Evolutionary conservation across 2,113 vertebrate genomes (phyloP), one percentile per base, ranked within the genome.

Genomic region (Gymnogyps californianus): DNA sequence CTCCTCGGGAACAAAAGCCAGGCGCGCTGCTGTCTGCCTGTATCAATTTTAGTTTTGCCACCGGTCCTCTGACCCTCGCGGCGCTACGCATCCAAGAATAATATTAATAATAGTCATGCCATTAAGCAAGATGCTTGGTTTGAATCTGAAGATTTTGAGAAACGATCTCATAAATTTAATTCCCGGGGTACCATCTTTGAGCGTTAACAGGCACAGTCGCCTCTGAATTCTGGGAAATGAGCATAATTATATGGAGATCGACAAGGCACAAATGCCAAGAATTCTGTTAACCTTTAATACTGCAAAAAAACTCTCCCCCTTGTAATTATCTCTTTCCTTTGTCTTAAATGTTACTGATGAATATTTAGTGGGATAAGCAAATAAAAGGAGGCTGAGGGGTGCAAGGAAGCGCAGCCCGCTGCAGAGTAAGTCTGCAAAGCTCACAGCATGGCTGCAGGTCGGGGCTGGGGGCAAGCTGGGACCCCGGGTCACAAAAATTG

Each of bases 211-310:
- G 95, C 97, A 95, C 92, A 95, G 98, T 97, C 91, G 97, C 97
- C 95, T 98, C 97, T 97, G 98, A 98, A 98, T 98, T 98, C 98
- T 98, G 98, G 98, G 98, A 98, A 98, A 97, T 96, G 98, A 98
- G 98, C 96, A 98, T 98, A 98, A 98, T 98, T 98, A 98, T 98
- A 98, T 96, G 97, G 98, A 98, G 98, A 98, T 98, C 98, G 98
- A 98, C 98, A 98, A 93, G 97, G 97, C 98, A 98, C 97, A 98
- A 98, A 98, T 98, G 98, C 98, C 98, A 98, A 98, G 98, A 98
- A 98, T 98, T 98, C 98, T 98, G 98, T 98, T 98, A 98, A 98
- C 98, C 98, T 98, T 98, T 98, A 98, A 97, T 98, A 98, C 97
- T 94, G 98, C 95, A 90, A 97, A 97, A 98, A 98, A 98, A 97